A percentile compares a stretch with the other conserved stretches of the same genome.
Conservation (phyloP, 2,888 invertebrate genomes). For the Troides oblongomaculatus region DNA sequence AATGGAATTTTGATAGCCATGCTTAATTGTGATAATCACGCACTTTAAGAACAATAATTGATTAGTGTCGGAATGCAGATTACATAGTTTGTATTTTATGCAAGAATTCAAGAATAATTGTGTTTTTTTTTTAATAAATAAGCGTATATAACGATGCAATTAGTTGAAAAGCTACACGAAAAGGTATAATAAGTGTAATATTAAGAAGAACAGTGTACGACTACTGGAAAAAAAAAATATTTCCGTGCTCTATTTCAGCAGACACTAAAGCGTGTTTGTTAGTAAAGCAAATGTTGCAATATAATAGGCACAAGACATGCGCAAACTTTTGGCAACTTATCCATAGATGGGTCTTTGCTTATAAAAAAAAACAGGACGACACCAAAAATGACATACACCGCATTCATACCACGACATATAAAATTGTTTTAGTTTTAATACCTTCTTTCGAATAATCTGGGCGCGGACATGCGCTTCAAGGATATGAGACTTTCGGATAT, state of each 20-base stretch:
- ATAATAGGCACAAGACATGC: conserved; percentile 20
- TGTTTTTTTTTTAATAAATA: conserved; percentile 9
- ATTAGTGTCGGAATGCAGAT: no score
- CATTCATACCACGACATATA: conserved; percentile 31
- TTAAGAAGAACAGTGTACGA: neutral
- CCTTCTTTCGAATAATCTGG: conserved; percentile 95
- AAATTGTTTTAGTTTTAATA: conserved; percentile 52
- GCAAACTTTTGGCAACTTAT: conserved; percentile 39
- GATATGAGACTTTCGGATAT: conserved; percentile 97
- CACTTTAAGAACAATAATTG: no score
- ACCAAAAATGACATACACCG: conserved; percentile 31
- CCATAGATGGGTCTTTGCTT: conserved; percentile 66
- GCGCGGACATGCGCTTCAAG: conserved; percentile 98
- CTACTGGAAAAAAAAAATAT: neutral
- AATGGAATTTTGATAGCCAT: no score
- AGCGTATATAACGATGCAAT: conserved; percentile 6
- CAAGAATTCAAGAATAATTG: conserved; percentile 1
- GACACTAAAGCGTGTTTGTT: neutral
- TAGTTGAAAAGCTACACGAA: conserved; percentile 16
- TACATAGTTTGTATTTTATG: no score
- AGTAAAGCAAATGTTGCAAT: conserved; percentile 16
- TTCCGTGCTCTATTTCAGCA: no score
- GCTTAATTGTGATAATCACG: no score
- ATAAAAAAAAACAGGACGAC: conserved; percentile 37
- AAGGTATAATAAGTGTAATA: neutral